phyloP scores from a whole-genome alignment of 2,888 invertebrate species.

The Campaea margaritaria region DNA sequence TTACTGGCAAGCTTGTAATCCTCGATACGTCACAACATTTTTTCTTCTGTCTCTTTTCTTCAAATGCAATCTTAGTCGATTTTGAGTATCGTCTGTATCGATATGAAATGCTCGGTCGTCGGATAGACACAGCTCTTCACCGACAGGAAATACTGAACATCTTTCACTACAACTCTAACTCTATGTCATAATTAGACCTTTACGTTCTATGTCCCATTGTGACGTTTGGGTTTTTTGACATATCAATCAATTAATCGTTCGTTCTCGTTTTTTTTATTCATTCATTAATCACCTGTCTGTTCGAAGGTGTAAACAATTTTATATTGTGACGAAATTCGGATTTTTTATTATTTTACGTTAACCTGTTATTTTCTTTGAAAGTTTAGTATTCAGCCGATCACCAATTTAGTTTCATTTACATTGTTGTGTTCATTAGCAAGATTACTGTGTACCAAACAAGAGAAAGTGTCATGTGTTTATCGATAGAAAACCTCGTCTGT shows the following conservation, averaged over 20 bases:
- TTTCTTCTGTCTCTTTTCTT: slow-evolving; percentile 23
- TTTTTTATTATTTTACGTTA: slow-evolving; percentile 2
- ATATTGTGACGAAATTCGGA: slow-evolving; percentile 6
- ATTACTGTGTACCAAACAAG: slow-evolving; percentile 3
- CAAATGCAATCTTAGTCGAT: background rate
- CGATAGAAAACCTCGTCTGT: slow-evolving; percentile 32
- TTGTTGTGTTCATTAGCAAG: background rate
- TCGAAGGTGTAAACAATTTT: too few relatives aligned
- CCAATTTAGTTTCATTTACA: background rate
- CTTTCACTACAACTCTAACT: too few relatives aligned
- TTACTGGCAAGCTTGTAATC: slow-evolving; percentile 53
- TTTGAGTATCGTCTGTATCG: background rate
- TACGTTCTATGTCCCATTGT: too few relatives aligned
- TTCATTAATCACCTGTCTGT: too few relatives aligned
- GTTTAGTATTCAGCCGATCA: background rate
- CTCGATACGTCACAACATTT: slow-evolving; percentile 37
- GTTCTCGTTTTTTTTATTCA: too few relatives aligned
- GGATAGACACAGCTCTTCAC: too few relatives aligned
- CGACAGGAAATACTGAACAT: too few relatives aligned
- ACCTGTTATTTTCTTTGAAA: slow-evolving; percentile 8
- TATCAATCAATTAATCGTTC: too few relatives aligned
- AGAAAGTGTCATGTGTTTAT: slow-evolving; percentile 48
- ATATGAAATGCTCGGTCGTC: background rate
- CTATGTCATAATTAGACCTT: too few relatives aligned
- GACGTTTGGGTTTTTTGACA: too few relatives aligned